Base-by-base conservation (phyloP, 1,140 invertebrate genomes). In the Pinna nobilis region DNA sequence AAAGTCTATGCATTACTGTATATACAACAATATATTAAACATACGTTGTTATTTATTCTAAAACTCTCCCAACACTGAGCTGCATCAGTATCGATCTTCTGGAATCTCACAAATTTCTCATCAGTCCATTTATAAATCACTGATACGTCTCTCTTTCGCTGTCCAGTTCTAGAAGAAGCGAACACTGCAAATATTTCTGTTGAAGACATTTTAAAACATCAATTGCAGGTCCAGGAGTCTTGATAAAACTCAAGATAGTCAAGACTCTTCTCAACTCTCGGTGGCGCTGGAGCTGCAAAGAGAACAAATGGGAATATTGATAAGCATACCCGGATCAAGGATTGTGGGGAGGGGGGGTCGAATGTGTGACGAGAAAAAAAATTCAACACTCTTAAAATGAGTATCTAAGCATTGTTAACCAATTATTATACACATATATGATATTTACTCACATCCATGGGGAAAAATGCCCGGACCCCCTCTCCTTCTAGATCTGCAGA, bases 131-230 rank as follows among this genome's bases (percentile, higher is more conserved):
- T 82, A 63, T 82, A 86, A 2, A 88, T 30, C 13, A 74, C 74
- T 1, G 85, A 86, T 49, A 79, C 74, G 37, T 61, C 47, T 41
- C 59, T 53, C 11, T 25, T 13, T 15, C 37, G 35, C 11, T 41
- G 49, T 11, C 64, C 50, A 0, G 37, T 28, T 32, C 68, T 57
- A 0, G 70, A 79, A 44, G 78, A 79, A n/a, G 84, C 84, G 61
- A 87, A 83, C 23, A 78, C 81, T 9, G 86, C 82, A 71, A 88
- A 88, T 35, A 80, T 65, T 20, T 86, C 87, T 53, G 84, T 84
- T 18, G 76, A 80, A 1, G 80, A 81, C 13, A 88, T 82, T 6
- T 64, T 69, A 51, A 88, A 88, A 23, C 77, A 60, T 88, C 87
- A n/a, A 87, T 81, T 0, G 83, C 77, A 6, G 82, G 77, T 2